Evolutionary conservation across 2,797 vertebrate genomes (phyloP).

Genomic region (Periparus ater): DNA sequence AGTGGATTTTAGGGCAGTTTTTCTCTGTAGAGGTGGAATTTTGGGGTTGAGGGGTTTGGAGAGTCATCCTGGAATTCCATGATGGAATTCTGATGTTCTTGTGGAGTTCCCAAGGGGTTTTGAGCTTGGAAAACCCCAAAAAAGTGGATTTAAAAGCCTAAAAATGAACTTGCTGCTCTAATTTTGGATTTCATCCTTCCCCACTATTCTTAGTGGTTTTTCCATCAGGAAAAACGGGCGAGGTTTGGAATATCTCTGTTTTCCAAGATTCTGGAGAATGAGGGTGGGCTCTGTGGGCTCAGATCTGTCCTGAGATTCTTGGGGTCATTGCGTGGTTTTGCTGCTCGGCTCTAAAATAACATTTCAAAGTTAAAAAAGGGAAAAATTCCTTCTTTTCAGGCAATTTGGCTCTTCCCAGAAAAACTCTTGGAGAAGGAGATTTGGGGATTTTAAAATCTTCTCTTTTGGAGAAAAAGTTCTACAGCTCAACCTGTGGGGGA

Average conservation of each 20-base stretch:
- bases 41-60: neutral
- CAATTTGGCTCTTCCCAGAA: neutral
- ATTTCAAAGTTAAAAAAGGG: accelerated
- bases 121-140: neutral
- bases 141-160: neutral
- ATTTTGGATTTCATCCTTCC: neutral
- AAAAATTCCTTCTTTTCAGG: neutral
- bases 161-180: neutral
- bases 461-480: neutral
- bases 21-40: neutral
- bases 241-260: neutral
- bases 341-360: neutral
- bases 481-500: neutral
- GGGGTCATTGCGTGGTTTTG: neutral
- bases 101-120: neutral
- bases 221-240: neutral
- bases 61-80: neutral
- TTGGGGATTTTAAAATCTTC: neutral
- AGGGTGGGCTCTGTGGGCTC: neutral
- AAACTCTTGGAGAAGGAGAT: neutral
- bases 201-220: neutral
- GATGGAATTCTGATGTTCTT: neutral
- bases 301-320: neutral
- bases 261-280: neutral
- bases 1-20: neutral